These are phyloP conservation scores for Eriosoma lanigerum DNA, from an alignment of 1,140 invertebrate genomes.

Conservation along the genomic window DNA sequence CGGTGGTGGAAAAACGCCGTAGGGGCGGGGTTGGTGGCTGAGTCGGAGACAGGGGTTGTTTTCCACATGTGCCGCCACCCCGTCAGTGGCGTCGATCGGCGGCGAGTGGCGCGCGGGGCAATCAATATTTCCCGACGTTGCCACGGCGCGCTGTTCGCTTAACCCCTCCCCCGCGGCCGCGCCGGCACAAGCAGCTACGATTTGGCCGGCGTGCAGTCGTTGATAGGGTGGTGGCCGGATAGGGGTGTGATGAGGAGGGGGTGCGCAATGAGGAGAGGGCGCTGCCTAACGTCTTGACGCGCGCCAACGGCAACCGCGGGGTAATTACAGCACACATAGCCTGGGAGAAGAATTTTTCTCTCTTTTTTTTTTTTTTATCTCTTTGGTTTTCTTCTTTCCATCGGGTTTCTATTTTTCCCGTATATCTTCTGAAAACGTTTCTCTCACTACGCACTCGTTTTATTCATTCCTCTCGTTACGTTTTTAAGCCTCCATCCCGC, in stretches of 20 bases:
- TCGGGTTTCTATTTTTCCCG: too few relatives aligned
- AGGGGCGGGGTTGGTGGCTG: neutral
- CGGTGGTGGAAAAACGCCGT: neutral
- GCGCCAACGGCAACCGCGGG: conserved; percentile 19
- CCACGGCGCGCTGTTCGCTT: conserved; percentile 7
- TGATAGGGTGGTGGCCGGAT: too few relatives aligned
- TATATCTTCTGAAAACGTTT: neutral
- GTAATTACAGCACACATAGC: conserved; percentile 8
- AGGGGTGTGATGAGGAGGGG: too few relatives aligned
- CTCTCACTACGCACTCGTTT: neutral
- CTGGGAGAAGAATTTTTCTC: neutral
- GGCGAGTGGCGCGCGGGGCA: neutral
- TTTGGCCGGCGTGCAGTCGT: too few relatives aligned
- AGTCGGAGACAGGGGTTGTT: neutral
- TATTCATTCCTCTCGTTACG: too few relatives aligned
- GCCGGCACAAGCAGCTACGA: too few relatives aligned
- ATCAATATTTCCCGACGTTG: conserved; percentile 52
- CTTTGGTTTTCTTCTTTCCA: too few relatives aligned
- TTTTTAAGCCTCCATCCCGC: neutral
- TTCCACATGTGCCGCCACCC: conserved; percentile 30
- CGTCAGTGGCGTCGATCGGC: neutral
- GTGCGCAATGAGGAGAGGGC: neutral
- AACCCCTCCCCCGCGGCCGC: neutral
- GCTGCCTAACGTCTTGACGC: conserved; percentile 46
- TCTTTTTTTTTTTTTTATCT: neutral